Conservation (phyloP, 2,113 vertebrate genomes). For the Burhinus bistriatus region DNA sequence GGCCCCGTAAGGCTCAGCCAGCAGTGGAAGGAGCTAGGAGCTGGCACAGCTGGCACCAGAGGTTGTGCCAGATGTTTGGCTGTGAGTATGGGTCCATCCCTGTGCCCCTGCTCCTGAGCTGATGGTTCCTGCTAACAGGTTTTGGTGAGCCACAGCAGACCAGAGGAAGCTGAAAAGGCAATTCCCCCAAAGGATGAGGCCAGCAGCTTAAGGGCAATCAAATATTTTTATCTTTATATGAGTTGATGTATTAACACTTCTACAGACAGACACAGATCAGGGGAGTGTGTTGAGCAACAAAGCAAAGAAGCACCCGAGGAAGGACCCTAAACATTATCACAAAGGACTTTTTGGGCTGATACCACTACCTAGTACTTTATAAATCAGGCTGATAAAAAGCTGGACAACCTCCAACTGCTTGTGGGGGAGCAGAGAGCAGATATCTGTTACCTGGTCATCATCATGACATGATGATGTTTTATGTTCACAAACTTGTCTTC, state of each 20-base stretch:
- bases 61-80: neutral
- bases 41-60: neutral
- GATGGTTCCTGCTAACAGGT: neutral
- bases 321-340: neutral
- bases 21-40: neutral
- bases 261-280: neutral
- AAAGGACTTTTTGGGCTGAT: neutral
- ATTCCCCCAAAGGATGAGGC: neutral
- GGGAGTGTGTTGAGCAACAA: neutral
- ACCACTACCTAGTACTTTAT: neutral
- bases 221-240: neutral
- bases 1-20: accelerated
- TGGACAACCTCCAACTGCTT: neutral
- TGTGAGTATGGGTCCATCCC: neutral
- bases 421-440: neutral
- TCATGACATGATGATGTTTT: neutral
- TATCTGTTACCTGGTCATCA: neutral
- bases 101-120: neutral
- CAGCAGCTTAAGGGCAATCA: neutral
- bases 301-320: neutral
- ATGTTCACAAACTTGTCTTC: neutral
- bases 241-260: neutral
- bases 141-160: neutral
- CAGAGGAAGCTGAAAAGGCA: neutral
- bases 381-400: neutral